These are phyloP conservation scores for Pollicipes pollicipes DNA, from an alignment of 1,140 invertebrate species.

Conservation along the genomic window DNA sequence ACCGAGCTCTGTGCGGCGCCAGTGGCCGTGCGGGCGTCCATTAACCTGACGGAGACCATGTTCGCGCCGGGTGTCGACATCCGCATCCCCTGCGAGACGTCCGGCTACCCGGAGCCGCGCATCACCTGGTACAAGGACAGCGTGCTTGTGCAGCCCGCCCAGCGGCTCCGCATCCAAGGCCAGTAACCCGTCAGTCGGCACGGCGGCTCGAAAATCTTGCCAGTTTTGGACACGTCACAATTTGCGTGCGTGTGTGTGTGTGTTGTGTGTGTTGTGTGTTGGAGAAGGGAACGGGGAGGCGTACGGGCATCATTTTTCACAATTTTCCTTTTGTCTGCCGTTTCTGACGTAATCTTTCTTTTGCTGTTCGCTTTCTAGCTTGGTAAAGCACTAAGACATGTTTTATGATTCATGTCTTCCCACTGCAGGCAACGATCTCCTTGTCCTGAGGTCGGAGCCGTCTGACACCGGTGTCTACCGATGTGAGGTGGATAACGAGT, in stretches of 20 bases:
- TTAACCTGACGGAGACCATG: slow-evolving; percentile 20
- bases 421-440: slow-evolving; percentile 41
- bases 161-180: slow-evolving; percentile 42
- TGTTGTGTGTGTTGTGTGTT: no score
- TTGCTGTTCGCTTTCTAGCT: no score
- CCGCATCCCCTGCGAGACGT: slow-evolving; percentile 48
- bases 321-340: slow-evolving; percentile 13
- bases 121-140: slow-evolving; percentile 63
- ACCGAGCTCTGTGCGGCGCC: slow-evolving; percentile 8
- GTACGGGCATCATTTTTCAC: slow-evolving; percentile 10
- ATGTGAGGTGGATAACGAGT: slow-evolving; percentile 55
- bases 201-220: no score
- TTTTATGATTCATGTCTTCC: no score
- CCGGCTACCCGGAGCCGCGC: slow-evolving; percentile 51
- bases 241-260: no score
- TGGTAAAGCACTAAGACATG: no score
- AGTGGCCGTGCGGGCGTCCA: slow-evolving; percentile 21
- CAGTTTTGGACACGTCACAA: no score
- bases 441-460: slow-evolving; percentile 39
- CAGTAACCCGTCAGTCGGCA: slow-evolving; percentile 21
- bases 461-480: slow-evolving; percentile 56
- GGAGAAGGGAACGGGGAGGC: no score
- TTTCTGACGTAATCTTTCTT: no score
- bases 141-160: slow-evolving; percentile 29
- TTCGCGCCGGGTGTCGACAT: slow-evolving; percentile 46